Evolutionary conservation across 2,113 vertebrate species (phyloP).

Genomic region (Excalfactoria chinensis): DNA sequence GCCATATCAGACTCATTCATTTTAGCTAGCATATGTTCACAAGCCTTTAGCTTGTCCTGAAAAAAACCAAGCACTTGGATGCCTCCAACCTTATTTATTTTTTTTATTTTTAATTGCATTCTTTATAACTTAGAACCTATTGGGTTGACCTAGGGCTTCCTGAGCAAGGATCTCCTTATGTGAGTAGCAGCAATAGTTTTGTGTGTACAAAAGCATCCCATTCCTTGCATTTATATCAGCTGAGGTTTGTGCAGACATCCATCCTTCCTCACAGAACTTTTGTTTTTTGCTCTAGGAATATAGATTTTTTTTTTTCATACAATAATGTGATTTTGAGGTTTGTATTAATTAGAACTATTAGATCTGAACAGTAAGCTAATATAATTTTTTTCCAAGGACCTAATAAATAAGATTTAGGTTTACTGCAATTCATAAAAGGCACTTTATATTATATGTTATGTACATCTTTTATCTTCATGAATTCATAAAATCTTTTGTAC

Average conservation of each 20-base stretch:
- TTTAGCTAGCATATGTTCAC: background rate
- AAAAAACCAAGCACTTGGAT: background rate
- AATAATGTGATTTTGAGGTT: background rate
- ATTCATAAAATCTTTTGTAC: background rate
- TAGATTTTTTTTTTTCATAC: background rate
- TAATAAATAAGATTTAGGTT: background rate
- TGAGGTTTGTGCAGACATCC: background rate
- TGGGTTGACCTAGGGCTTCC: background rate
- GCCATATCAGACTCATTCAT: background rate
- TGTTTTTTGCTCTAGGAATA: background rate
- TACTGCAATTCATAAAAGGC: background rate
- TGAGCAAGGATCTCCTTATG: background rate
- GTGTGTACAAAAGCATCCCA: background rate
- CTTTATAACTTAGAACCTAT: background rate
- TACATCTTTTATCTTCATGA: no score
- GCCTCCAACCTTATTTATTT: background rate
- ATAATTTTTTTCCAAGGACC: background rate
- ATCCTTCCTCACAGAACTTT: background rate
- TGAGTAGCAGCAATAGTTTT: background rate
- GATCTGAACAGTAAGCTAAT: background rate
- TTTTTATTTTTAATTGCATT: background rate
- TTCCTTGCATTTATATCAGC: background rate
- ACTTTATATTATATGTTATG: background rate
- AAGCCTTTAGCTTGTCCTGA: background rate
- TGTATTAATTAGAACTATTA: background rate